A percentile compares a stretch with the other conserved stretches of the same genome.
Evolutionary conservation across 2,113 vertebrate species (phyloP).

Genomic region (Nematolebias whitei): DNA sequence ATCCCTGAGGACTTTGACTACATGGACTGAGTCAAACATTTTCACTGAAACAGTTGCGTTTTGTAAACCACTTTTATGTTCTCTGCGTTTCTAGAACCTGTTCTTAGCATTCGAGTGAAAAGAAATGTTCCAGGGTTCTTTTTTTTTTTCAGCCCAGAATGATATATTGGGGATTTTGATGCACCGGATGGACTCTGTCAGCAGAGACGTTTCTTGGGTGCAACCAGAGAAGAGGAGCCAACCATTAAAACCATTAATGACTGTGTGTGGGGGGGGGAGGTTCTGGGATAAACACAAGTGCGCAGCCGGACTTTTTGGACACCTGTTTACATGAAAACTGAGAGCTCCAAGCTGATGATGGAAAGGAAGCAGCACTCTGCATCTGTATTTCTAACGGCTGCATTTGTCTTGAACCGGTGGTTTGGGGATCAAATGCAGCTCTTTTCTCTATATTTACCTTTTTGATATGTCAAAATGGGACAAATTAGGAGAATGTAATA

Average conservation of each 20-base stretch:
- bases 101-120: slow-evolving; percentile 8
- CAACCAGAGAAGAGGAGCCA: slow-evolving; percentile 67
- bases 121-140: background rate
- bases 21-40: slow-evolving; percentile 81
- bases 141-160: background rate
- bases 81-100: slow-evolving; percentile 17
- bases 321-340: slow-evolving; percentile 75
- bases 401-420: slow-evolving; percentile 48
- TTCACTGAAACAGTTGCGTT: slow-evolving; percentile 7
- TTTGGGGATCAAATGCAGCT: slow-evolving; percentile 19
- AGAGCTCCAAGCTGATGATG: slow-evolving; percentile 56
- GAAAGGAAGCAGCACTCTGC: slow-evolving; percentile 46
- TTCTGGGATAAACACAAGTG: slow-evolving; percentile 37
- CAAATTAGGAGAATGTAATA: background rate
- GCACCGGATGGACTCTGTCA: slow-evolving; percentile 34
- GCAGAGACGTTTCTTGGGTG: slow-evolving; percentile 38
- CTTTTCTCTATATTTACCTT: background rate
- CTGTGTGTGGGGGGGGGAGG: slow-evolving; percentile 13
- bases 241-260: slow-evolving; percentile 39
- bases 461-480: background rate
- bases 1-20: slow-evolving; percentile 99
- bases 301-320: slow-evolving; percentile 54
- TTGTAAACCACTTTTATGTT: background rate
- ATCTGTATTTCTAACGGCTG: slow-evolving; percentile 27
- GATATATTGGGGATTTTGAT: background rate